Base-by-base conservation (phyloP, 2,797 vertebrate genomes). In the Ibycter americanus region DNA sequence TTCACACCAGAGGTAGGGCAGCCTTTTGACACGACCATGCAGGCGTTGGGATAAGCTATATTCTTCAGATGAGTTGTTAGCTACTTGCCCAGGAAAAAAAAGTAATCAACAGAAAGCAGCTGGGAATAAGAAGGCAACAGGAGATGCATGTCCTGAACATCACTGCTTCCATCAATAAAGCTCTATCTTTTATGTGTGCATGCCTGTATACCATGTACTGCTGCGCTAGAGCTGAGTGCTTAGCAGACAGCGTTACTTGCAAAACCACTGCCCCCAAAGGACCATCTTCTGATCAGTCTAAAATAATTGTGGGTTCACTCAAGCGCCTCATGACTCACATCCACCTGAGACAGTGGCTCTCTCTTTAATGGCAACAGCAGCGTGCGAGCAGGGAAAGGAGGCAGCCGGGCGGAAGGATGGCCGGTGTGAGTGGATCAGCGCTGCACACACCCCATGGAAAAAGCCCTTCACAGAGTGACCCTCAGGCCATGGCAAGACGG, bases 51-150 rank as follows among this genome's bases (percentile, higher is more conserved):
- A 54, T 68, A 56, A 91, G 7, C 16, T 55, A 1, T 49, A 40
- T 77, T 89, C 55, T 83, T 87, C 62, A 49, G 58, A 81, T 15
- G 17, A 96, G 25, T 46, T 83, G 22, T 74, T 65, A 81, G 58
- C 51, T 94, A 38, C 15, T 85, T 85, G 15, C 15, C 40, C 32
- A 91, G 40, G 42, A 87, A 40, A 82, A 51, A 85, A 72, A 85
- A 40, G 3, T 12, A 49, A 38, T 23, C 16, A 32, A 46, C 23
- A 80, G 36, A 79, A 85, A 51, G 31, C 82, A 81, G 1, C 31
- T 83, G 72, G 40, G 83, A 94, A 84, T 88, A 87, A 74, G 76
- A 76, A 63, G 62, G 58, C 92, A 92, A n/a, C 42, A 72, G 83
- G 58, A 72, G 42, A 13, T 86, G 68, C 29, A 20, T 72, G 65